Evolutionary conservation across 2,888 invertebrate species (phyloP).

Genomic region (Venustoraphidia nigricollis): DNA sequence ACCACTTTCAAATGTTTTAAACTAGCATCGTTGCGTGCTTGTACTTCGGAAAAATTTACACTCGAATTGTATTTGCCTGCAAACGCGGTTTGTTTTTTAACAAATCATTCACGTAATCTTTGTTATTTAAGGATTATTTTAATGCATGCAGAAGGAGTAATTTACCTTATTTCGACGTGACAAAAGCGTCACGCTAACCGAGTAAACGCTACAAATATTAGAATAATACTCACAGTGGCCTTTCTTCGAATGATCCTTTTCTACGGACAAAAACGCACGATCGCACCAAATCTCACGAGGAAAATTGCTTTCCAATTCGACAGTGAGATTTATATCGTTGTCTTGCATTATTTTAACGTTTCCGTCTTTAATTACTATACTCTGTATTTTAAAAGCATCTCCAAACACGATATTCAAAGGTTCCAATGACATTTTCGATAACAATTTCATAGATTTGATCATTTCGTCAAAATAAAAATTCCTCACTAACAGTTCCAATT

Average conservation of each 20-base stretch:
- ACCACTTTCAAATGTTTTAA: conserved; percentile 46
- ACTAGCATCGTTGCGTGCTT: conserved; percentile 28
- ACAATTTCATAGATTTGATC: conserved; percentile 45
- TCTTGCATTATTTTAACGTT: conserved; percentile 36
- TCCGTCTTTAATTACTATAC: conserved; percentile 20
- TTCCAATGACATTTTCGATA: conserved; percentile 23
- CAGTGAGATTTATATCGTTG: conserved; percentile 34
- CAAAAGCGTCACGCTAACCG: too few species aligned
- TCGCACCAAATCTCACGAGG: conserved; percentile 51
- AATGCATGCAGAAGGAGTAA: too few species aligned
- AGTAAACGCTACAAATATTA: too few species aligned
- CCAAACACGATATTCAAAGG: conserved; percentile 18
- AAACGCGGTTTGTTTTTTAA: too few species aligned
- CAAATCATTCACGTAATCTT: too few species aligned
- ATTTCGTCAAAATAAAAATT: conserved; percentile 73
- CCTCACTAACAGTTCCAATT: conserved; percentile 58
- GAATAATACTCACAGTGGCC: too few species aligned
- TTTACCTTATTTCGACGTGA: too few species aligned
- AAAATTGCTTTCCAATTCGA: conserved; percentile 40
- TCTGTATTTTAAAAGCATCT: conserved; percentile 32
- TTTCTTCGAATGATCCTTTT: conserved; percentile 18
- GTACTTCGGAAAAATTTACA: too few species aligned
- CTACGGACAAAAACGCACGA: conserved; percentile 46
- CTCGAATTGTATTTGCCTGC: too few species aligned
- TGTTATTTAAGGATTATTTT: too few species aligned